These are phyloP conservation scores for Pygmarrhopalites habei DNA, from an alignment of 1,140 invertebrate species.

Conservation along the genomic window DNA sequence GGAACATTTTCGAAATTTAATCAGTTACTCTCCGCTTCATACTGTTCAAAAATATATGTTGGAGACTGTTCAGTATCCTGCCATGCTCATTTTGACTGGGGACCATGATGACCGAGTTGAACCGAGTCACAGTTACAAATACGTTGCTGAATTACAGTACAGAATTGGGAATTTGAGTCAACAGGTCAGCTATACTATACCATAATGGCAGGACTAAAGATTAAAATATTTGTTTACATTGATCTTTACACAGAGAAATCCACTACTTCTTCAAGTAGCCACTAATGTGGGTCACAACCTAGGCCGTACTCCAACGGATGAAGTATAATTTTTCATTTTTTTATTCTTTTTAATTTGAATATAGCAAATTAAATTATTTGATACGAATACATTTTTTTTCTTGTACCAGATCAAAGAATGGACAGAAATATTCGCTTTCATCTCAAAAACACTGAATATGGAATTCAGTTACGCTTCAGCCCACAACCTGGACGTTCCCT, in stretches of 20 bases:
- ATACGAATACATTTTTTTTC: conserved; percentile 21
- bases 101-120: conserved; percentile 63
- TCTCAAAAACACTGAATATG: conserved; percentile 65
- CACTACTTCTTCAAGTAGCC: neutral
- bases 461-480: conserved; percentile 46
- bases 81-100: conserved; percentile 53
- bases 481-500: neutral
- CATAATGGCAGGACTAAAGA: neutral
- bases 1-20: conserved; percentile 77
- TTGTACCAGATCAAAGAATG: conserved; percentile 75
- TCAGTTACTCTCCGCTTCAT: conserved; percentile 91
- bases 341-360: neutral
- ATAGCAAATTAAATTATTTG: neutral
- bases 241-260: neutral
- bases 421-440: conserved; percentile 78
- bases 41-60: conserved; percentile 65
- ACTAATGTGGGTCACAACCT: neutral
- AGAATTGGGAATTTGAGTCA: conserved; percentile 43
- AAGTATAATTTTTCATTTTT: neutral
- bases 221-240: neutral
- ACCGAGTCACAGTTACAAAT: conserved; percentile 57
- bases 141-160: conserved; percentile 56
- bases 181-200: conserved; percentile 45
- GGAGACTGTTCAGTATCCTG: conserved; percentile 51
- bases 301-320: neutral